Evolutionary conservation across 2,113 vertebrate species (phyloP), one percentile per base, ranked within the genome.

Genomic region (Aramus guarauna): DNA sequence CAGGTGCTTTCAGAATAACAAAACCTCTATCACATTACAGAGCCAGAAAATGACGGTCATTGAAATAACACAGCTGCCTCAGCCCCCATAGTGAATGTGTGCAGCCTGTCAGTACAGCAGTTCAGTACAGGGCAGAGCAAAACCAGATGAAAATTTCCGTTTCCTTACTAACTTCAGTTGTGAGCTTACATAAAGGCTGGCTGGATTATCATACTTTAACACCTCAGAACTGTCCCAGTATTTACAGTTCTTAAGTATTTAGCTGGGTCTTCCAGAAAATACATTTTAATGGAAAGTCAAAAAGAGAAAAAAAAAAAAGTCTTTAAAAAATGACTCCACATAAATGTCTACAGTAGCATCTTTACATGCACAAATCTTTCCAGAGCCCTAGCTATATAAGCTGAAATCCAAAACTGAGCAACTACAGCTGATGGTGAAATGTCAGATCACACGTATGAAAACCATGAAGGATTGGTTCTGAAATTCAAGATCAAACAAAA

Each of bases 401-500:
- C 77, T 84, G 77, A 81, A 59, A 90, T 91, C 48, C 75, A 94
- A 45, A 92, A n/a, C 85, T 66, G 72, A 94, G 55, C 88, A 84
- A 9, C 78, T 90, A 30, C 52, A 96, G 91, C 76, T 85, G 71
- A 30, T 92, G 80, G 67, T 77, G 60, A 96, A 96, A 91, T 85
- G 67, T 79, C 91, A 92, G 68, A 81, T 85, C 68, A 88, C 86
- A 47, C n/a, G 47, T 48, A 71, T 94, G 87, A 93, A 95, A 96
- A 50, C 53, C 15, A 26, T 62, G 55, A 89, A 55, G 63, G 62
- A 87, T 66, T 73, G 90, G 79, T 92, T 95, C 88, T 92, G 92
- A 94, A 97, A 91, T 74, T 77, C 73, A 60, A 92, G 79, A 93
- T 94, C 73, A 93, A 96, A 93, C 79, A 91, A 91, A 94, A 68